Conservation (phyloP, 2,113 vertebrate genomes). For the Ariopsis seemanni region DNA sequence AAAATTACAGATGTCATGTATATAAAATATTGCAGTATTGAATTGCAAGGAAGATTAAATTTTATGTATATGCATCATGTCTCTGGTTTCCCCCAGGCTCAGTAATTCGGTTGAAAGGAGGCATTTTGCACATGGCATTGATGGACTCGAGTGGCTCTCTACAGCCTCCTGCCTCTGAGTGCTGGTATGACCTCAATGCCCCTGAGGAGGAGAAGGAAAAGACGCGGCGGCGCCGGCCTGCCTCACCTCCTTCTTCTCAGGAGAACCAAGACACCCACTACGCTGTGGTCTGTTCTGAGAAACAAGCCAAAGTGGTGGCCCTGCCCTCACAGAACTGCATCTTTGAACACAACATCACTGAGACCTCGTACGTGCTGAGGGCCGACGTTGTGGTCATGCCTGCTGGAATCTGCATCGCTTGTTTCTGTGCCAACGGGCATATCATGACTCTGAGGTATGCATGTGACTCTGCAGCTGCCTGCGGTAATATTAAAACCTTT, state of each 20-base stretch:
- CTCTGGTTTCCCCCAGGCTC: conserved; percentile 76
- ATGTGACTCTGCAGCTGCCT: not conserved
- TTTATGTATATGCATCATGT: not conserved
- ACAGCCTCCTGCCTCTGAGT: conserved; percentile 83
- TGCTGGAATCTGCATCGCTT: conserved; percentile 86
- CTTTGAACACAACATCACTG: conserved; percentile 95
- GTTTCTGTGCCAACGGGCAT: conserved; percentile 98
- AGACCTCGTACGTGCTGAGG: conserved; percentile 93
- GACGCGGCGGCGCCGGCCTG: conserved; percentile 83
- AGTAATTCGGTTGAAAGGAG: conserved; percentile 86
- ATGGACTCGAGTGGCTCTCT: conserved; percentile 84
- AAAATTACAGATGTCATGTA: not conserved
- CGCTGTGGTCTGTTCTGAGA: conserved; percentile 93
- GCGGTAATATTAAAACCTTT: not conserved
- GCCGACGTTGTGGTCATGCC: conserved; percentile 89
- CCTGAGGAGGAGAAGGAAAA: conserved; percentile 85
- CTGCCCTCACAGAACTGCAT: conserved; percentile 89
- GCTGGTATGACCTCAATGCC: conserved; percentile 88
- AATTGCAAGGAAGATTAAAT: not conserved
- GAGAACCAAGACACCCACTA: conserved; percentile 91
- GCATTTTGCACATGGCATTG: conserved; percentile 88
- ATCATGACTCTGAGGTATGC: conserved; percentile 96
- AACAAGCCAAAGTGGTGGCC: conserved; percentile 94
- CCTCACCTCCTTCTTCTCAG: conserved; percentile 87
- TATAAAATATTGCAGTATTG: not conserved